A percentile compares a stretch with the other conserved stretches of the same genome.
These are phyloP conservation scores for Erpornis zantholeuca DNA, from an alignment of 2,113 vertebrate genomes.

Conservation along the genomic window DNA sequence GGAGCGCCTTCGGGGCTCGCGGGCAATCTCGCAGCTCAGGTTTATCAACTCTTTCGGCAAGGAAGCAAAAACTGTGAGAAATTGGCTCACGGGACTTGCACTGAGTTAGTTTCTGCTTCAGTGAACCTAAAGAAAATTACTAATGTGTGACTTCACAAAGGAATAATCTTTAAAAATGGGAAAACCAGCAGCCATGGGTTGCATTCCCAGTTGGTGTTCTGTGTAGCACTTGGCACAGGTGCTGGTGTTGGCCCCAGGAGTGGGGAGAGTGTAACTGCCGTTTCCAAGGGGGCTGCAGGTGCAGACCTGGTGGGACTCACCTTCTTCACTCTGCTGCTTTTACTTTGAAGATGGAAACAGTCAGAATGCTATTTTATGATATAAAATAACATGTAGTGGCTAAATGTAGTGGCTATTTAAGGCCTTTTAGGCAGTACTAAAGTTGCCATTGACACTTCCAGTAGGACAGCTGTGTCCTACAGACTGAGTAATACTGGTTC, in stretches of 20 bases:
- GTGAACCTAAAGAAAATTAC: constrained; percentile 9
- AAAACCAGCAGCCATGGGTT: not conserved
- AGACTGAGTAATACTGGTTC: not conserved
- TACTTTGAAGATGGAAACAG: not conserved
- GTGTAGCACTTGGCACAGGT: not conserved
- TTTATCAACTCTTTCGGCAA: constrained; percentile 6
- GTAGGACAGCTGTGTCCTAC: not conserved
- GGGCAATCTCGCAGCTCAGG: constrained; percentile 26
- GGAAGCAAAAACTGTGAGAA: constrained; percentile 39
- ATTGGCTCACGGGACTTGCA: not conserved
- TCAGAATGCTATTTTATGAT: not conserved
- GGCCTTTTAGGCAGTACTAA: not conserved
- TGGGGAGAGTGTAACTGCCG: not conserved
- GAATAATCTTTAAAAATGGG: not conserved
- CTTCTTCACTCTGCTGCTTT: not conserved
- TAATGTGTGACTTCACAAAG: constrained; percentile 11
- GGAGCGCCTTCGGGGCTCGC: not conserved
- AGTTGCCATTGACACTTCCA: not conserved
- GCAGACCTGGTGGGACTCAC: not conserved
- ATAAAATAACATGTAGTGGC: no score
- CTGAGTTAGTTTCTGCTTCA: constrained; percentile 42
- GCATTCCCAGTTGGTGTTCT: not conserved
- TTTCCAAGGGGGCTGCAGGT: not conserved
- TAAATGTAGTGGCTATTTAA: not conserved
- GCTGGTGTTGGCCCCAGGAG: not conserved